phyloP scores from a whole-genome alignment of 1,140 invertebrate species.

The Bombus haemorrhoidalis region DNA sequence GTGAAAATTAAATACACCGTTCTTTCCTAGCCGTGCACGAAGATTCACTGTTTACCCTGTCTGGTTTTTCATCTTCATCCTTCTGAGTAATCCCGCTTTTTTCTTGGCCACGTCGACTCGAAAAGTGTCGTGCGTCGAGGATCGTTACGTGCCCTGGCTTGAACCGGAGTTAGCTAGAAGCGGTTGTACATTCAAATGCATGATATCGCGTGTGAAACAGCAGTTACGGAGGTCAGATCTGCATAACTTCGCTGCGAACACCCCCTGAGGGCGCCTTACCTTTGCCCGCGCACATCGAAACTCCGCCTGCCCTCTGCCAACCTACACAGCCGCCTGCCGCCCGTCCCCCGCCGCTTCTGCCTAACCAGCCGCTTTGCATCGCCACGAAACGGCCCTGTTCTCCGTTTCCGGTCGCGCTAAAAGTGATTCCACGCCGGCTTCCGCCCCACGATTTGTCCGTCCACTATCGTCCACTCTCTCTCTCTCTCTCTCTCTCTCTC shows the following conservation, averaged over 20 bases:
- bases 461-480: neutral
- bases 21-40: neutral
- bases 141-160: slow-evolving; percentile 27
- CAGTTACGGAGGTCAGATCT: slow-evolving; percentile 75
- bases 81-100: neutral
- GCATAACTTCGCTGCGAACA: slow-evolving; percentile 75
- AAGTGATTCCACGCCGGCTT: slow-evolving; percentile 61
- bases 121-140: neutral
- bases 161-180: slow-evolving; percentile 69
- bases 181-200: slow-evolving; percentile 75
- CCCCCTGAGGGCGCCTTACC: slow-evolving; percentile 64
- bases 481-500: no score
- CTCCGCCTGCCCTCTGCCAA: slow-evolving; percentile 30
- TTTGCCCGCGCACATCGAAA: slow-evolving; percentile 62
- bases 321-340: neutral
- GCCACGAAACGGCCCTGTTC: slow-evolving; percentile 23
- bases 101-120: neutral
- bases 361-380: slow-evolving; percentile 18
- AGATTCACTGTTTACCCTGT: slow-evolving; percentile 17
- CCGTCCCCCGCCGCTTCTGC: neutral
- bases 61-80: neutral
- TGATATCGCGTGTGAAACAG: slow-evolving; percentile 77
- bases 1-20: slow-evolving; percentile 40
- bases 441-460: slow-evolving; percentile 60
- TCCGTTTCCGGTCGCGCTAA: slow-evolving; percentile 43